Evolutionary conservation across 2,888 invertebrate species (phyloP).

Genomic region (Andrena trimmerana): DNA sequence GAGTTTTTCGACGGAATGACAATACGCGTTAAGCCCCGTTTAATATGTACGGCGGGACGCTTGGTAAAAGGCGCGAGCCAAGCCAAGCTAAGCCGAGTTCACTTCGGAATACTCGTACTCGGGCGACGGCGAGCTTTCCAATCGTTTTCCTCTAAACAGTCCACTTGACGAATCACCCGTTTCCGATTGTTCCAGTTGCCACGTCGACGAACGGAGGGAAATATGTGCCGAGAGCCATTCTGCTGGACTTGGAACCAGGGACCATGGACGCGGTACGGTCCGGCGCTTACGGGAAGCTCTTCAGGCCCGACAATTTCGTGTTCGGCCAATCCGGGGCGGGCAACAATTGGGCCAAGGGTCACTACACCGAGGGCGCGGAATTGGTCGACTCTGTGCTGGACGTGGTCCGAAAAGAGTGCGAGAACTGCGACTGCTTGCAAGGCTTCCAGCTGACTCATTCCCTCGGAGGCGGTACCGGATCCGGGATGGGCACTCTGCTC

Average conservation of each 20-base stretch:
- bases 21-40: constrained; percentile 48
- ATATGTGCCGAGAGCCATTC: constrained; percentile 88
- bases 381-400: constrained; percentile 94
- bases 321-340: constrained; percentile 86
- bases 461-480: constrained; percentile 91
- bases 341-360: constrained; percentile 90
- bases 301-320: constrained; percentile 89
- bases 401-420: constrained; percentile 94
- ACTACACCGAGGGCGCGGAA: constrained; percentile 96
- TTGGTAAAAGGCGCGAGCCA: constrained; percentile 18
- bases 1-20: constrained; percentile 65
- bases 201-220: constrained; percentile 88
- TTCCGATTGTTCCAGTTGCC: constrained; percentile 85
- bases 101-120: constrained; percentile 8
- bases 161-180: background rate
- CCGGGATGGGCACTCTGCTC: constrained; percentile 92
- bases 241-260: constrained; percentile 90
- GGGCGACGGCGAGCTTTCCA: background rate
- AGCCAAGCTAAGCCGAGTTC: background rate
- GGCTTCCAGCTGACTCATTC: constrained; percentile 96
- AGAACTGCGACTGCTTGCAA: constrained; percentile 96
- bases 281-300: constrained; percentile 88
- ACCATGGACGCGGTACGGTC: constrained; percentile 90
- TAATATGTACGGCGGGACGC: constrained; percentile 58
- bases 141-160: background rate